These are phyloP conservation scores for Auanema freiburgensis DNA, from an alignment of 2,888 invertebrate genomes.

Conservation along the genomic window DNA sequence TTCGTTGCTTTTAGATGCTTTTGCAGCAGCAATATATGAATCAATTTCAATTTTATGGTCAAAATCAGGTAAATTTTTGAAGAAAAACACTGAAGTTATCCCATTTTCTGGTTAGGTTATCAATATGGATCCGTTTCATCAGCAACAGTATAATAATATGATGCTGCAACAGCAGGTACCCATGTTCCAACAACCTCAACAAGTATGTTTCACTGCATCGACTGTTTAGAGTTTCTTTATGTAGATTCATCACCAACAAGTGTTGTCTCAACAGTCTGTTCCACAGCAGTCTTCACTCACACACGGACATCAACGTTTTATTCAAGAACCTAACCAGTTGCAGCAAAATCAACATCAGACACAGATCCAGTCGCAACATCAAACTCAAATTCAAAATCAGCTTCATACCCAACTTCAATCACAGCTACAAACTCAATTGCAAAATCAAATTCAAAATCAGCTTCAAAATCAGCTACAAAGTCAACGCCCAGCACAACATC, in stretches of 20 bases:
- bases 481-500: slow-evolving; percentile 12
- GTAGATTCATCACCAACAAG: neutral
- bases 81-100: neutral
- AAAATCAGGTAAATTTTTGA: slow-evolving; percentile 13
- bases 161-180: slow-evolving; percentile 20
- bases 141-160: slow-evolving; percentile 15
- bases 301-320: slow-evolving; percentile 9
- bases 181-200: slow-evolving; percentile 17
- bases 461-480: slow-evolving; percentile 11
- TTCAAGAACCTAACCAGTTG: slow-evolving; percentile 17
- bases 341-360: slow-evolving; percentile 15
- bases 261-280: neutral
- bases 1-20: slow-evolving; percentile 14
- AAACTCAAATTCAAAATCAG: slow-evolving; percentile 18
- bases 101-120: slow-evolving; percentile 8
- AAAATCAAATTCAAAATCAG: slow-evolving; percentile 11
- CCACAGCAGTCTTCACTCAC: neutral
- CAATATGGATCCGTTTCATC: slow-evolving; percentile 19
- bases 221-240: slow-evolving; percentile 9
- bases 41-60: slow-evolving; percentile 17
- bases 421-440: slow-evolving; percentile 18
- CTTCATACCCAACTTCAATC: slow-evolving; percentile 23
- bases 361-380: slow-evolving; percentile 15
- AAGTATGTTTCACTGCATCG: slow-evolving; percentile 8
- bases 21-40: slow-evolving; percentile 19